These are phyloP conservation scores for Leptura quadrifasciata DNA, from an alignment of 2,888 invertebrate species.

Conservation along the genomic window DNA sequence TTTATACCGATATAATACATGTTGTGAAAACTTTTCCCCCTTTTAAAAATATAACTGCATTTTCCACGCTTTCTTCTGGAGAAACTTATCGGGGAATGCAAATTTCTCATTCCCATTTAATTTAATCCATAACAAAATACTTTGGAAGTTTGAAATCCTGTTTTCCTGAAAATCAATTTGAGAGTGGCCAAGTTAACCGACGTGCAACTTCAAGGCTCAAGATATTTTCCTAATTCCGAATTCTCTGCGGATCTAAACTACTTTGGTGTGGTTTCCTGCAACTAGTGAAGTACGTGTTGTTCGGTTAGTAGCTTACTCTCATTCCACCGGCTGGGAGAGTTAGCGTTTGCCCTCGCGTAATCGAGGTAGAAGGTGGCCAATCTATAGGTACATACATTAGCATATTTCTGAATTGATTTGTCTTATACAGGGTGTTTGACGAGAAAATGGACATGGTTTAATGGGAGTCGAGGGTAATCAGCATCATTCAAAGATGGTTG, in stretches of 20 bases:
- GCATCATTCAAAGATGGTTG: too few species aligned
- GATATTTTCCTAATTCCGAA: slow-evolving; percentile 47
- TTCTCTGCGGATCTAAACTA: slow-evolving; percentile 42
- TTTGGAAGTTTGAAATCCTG: slow-evolving; percentile 47
- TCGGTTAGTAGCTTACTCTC: slow-evolving; percentile 33
- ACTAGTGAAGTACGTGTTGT: slow-evolving; percentile 41
- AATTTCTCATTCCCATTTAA: slow-evolving; percentile 46
- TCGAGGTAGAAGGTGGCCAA: slow-evolving; percentile 10
- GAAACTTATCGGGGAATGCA: slow-evolving; percentile 36
- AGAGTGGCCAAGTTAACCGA: slow-evolving; percentile 43
- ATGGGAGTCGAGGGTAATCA: too few species aligned
- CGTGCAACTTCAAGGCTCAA: slow-evolving; percentile 39
- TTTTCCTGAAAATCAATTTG: slow-evolving; percentile 49
- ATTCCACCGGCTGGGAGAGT: neutral
- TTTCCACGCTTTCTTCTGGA: slow-evolving; percentile 1
- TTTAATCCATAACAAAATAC: slow-evolving; percentile 47
- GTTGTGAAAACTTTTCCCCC: neutral
- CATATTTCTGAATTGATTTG: neutral
- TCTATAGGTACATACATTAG: neutral
- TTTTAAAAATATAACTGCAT: slow-evolving; percentile 3
- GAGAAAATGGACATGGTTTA: too few species aligned
- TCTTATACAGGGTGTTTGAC: too few species aligned
- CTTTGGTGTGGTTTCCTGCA: slow-evolving; percentile 42
- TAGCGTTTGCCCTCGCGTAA: neutral
- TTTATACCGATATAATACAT: neutral